Conservation (phyloP, 2,113 vertebrate genomes). For the Dolichotis patagonum region DNA sequence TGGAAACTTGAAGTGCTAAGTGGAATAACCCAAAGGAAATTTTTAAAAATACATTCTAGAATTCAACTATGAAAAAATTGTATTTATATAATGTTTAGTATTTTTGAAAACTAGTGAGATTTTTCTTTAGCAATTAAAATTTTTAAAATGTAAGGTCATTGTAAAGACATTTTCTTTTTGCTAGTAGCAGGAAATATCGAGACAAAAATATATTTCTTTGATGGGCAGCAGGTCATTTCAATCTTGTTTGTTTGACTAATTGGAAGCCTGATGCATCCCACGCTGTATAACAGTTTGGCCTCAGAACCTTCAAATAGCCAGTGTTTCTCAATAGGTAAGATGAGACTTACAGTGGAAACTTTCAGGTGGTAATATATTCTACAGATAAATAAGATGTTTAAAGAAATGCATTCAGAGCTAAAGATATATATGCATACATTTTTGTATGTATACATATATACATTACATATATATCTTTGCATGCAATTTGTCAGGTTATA, state of each 20-base stretch:
- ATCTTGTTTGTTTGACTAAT: conserved; percentile 58
- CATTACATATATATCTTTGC: neutral
- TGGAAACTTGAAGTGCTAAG: conserved; percentile 75
- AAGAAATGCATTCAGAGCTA: conserved; percentile 66
- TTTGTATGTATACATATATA: conserved; percentile 55
- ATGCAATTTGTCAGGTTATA: conserved; percentile 65
- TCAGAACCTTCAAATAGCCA: conserved; percentile 56
- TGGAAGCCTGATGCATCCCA: conserved; percentile 42
- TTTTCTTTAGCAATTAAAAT: conserved; percentile 81
- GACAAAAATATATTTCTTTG: conserved; percentile 64
- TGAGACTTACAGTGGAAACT: conserved; percentile 53
- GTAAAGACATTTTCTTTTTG: conserved; percentile 68
- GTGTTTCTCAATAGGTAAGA: conserved; percentile 65
- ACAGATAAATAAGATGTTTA: conserved; percentile 23
- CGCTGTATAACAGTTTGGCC: conserved; percentile 45
- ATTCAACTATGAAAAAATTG: conserved; percentile 63
- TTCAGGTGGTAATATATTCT: conserved; percentile 60
- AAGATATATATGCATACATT: conserved; percentile 57
- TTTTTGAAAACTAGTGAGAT: conserved; percentile 74
- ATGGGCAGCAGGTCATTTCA: conserved; percentile 57
- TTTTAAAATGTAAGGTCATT: conserved; percentile 67
- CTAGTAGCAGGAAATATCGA: conserved; percentile 77
- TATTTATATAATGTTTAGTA: conserved; percentile 74
- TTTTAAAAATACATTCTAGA: conserved; percentile 76
- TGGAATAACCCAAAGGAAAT: conserved; percentile 74